phyloP scores from a whole-genome alignment of 2,113 vertebrate genomes.

The Amazona vittata region DNA sequence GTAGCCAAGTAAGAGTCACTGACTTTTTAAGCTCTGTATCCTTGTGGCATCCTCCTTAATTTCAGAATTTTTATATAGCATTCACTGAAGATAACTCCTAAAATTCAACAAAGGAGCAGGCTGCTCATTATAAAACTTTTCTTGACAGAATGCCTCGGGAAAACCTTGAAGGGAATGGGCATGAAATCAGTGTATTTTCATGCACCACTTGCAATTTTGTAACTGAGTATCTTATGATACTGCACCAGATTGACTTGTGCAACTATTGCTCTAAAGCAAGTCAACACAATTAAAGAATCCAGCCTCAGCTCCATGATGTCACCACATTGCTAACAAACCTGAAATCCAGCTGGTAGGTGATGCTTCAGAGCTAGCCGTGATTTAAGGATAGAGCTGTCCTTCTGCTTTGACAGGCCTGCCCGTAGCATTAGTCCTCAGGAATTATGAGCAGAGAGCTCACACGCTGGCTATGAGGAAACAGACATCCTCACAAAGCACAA shows the following conservation, averaged over 20 bases:
- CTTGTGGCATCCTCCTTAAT: background rate
- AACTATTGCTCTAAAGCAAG: background rate
- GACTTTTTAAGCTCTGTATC: background rate
- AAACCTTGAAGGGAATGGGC: background rate
- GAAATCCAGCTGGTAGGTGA: background rate
- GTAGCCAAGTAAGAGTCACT: background rate
- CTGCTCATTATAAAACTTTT: background rate
- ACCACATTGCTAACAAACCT: background rate
- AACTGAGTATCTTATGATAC: background rate
- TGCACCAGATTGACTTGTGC: background rate
- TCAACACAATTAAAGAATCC: background rate
- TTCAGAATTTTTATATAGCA: background rate
- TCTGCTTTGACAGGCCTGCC: background rate
- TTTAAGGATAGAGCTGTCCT: background rate
- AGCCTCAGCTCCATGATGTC: fast-evolving
- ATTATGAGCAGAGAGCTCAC: background rate
- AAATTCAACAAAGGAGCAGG: background rate
- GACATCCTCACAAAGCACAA: background rate
- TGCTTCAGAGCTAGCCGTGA: background rate
- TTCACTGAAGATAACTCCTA: background rate
- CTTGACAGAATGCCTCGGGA: background rate
- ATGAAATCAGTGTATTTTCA: background rate
- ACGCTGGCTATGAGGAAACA: background rate
- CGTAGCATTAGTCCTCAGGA: background rate
- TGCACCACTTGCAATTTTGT: background rate